phyloP scores from a whole-genome alignment of 2,888 invertebrate genomes.

The Oeneis ivallda region DNA sequence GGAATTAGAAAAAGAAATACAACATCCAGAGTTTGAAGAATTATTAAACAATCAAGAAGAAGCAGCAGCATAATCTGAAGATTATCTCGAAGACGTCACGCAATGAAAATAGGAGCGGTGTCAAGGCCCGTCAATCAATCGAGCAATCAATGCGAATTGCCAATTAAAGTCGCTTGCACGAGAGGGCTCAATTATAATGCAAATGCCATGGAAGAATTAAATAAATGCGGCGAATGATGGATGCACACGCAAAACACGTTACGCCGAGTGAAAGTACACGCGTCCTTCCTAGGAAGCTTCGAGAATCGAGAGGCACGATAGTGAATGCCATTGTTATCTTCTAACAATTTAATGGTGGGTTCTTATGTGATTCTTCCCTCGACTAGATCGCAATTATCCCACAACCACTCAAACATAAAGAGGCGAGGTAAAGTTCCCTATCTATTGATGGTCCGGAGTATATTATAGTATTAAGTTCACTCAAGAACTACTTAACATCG shows the following conservation, averaged over 20 bases:
- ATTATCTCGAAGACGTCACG: constrained; percentile 46
- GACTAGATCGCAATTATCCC: constrained; percentile 6
- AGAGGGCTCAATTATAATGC: constrained; percentile 43
- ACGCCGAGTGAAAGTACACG: constrained; percentile 40
- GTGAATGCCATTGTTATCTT: constrained; percentile 22
- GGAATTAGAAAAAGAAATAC: too few species aligned
- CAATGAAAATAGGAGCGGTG: constrained; percentile 50
- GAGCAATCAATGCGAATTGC: constrained; percentile 59
- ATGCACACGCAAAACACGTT: constrained; percentile 42
- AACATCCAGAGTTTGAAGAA: neutral
- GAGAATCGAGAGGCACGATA: constrained; percentile 19
- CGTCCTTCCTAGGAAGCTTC: constrained; percentile 44
- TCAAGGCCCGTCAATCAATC: constrained; percentile 46
- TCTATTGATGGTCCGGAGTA: neutral
- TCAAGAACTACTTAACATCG: neutral
- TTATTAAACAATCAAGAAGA: constrained; percentile 14
- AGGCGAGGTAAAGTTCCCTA: neutral
- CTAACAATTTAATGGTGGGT: constrained; percentile 14
- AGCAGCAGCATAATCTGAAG: constrained; percentile 13
- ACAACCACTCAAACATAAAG: constrained; percentile 1
- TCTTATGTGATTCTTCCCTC: constrained; percentile 13
- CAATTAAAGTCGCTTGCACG: constrained; percentile 54
- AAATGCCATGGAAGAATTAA: constrained; percentile 39
- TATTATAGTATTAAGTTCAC: neutral
- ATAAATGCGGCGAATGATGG: constrained; percentile 38